A percentile compares a stretch with the other conserved stretches of the same genome.
These are phyloP conservation scores for Onthophagus sagittarius DNA, from an alignment of 2,888 invertebrate genomes.

Conservation along the genomic window DNA sequence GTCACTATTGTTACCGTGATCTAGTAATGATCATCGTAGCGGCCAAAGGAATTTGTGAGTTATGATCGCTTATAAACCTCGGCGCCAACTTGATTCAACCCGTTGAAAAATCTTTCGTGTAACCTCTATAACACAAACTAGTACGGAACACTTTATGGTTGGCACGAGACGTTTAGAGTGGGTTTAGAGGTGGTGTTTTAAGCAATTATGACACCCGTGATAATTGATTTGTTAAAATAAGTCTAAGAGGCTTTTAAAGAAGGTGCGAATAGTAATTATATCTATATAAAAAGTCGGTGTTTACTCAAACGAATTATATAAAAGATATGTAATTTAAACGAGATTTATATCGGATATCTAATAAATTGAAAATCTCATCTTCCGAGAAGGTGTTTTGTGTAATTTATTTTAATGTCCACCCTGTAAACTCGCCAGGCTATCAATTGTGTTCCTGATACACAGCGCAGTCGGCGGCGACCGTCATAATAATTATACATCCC, in stretches of 20 bases:
- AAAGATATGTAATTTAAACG: not conserved
- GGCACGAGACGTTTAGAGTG: not conserved
- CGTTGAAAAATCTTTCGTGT: not conserved
- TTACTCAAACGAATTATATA: not conserved
- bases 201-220: not conserved
- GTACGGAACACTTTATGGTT: not conserved
- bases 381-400: not conserved
- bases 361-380: not conserved
- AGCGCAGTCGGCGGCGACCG: constrained; percentile 1
- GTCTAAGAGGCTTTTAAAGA: not conserved
- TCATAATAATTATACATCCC: constrained; percentile 9
- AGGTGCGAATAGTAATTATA: not conserved
- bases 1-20: constrained; percentile 20
- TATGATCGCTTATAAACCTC: constrained; percentile 19
- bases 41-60: constrained; percentile 27
- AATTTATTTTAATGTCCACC: constrained; percentile 35
- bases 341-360: not conserved
- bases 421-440: constrained; percentile 46
- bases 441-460: constrained; percentile 40
- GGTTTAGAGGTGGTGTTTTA: not conserved
- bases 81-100: not conserved
- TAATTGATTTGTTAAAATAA: not conserved
- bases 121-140: too few species aligned
- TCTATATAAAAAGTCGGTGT: not conserved
- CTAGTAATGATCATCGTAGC: constrained; percentile 28